Conservation (phyloP, 2,113 vertebrate species). For the Phylloscopus trochiloides region DNA sequence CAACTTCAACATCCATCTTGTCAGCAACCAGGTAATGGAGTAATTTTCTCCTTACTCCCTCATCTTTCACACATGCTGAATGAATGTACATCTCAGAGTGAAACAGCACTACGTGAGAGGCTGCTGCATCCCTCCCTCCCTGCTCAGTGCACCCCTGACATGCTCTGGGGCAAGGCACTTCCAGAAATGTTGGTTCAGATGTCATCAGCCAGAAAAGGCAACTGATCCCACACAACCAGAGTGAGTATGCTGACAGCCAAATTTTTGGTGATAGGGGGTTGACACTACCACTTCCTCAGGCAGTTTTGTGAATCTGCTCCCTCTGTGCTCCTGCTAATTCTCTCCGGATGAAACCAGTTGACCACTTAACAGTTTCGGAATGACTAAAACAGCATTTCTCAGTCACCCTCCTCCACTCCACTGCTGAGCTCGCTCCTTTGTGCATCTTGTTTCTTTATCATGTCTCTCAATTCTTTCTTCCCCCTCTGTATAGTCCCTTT, state of each 20-base stretch:
- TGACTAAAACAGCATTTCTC: constrained; percentile 40
- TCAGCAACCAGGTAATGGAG: constrained; percentile 31
- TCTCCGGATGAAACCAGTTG: constrained; percentile 1
- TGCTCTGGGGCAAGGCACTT: background rate
- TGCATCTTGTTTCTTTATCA: background rate
- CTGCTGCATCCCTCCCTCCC: background rate
- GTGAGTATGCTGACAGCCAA: background rate
- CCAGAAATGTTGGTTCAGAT: constrained; percentile 18
- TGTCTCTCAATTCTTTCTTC: constrained; percentile 3
- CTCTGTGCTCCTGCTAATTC: background rate
- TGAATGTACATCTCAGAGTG: background rate
- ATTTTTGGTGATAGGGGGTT: background rate
- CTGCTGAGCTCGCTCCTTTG: constrained; percentile 6
- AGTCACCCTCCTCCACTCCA: background rate
- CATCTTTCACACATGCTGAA: background rate
- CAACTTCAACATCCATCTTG: background rate
- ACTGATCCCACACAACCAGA: background rate
- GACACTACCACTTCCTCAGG: background rate
- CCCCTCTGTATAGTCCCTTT: background rate
- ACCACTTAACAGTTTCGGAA: constrained; percentile 14
- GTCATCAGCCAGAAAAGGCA: background rate
- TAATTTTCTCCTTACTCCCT: constrained; percentile 8
- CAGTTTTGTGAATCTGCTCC: background rate
- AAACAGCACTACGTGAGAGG: background rate
- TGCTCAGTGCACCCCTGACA: background rate